Evolutionary conservation across 2,113 vertebrate species (phyloP), one percentile per base, ranked within the genome.

Genomic region (Myiozetetes cayanensis): DNA sequence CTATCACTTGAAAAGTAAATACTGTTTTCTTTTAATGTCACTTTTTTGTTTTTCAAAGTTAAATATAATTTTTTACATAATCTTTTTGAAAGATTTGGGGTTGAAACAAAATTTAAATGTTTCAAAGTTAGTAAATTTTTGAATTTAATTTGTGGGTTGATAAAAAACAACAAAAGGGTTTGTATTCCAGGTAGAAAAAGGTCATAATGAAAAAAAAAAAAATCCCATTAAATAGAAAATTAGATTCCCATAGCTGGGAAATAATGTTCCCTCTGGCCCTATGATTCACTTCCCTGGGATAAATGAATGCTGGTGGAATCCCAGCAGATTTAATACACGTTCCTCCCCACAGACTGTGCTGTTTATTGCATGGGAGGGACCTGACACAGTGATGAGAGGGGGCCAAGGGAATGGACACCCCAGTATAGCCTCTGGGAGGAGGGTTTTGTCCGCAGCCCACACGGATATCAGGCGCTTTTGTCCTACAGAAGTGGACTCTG

Each of bases 371-470:
- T 35, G 25, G 33, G 22, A 65, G 9, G 30, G 52, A 79, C 18
- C 12, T 83, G 31, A 13, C 53, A 4, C 15, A 35, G n/a, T 1
- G 19, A 63, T 23, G 66, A 71, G 9, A 49, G 1, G 1, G 33
- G 7, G 19, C 56, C 33, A 56, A 56, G 58, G 47, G 30, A 62
- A 8, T 37, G 31, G 43, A 56, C 19, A 74, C 47, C 27, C 22
- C 2, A 0, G 12, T 41, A 35, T 28, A 81, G 25, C 2, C 20
- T 31, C 18, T 3, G 0, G 6, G 16, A 86, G 7, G 27, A 67
- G 14, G 7, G 7, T 31, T 87, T 91, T 21, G 14, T 28, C 55
- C 72, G 17, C 43, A 61, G 24, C 10, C 18, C 6, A 24, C 33
- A 3, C 14, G 28, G 23, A 12, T n/a, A 25, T 8, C 12, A 19